Conservation (phyloP, 2,113 vertebrate species). For the Aramus guarauna region DNA sequence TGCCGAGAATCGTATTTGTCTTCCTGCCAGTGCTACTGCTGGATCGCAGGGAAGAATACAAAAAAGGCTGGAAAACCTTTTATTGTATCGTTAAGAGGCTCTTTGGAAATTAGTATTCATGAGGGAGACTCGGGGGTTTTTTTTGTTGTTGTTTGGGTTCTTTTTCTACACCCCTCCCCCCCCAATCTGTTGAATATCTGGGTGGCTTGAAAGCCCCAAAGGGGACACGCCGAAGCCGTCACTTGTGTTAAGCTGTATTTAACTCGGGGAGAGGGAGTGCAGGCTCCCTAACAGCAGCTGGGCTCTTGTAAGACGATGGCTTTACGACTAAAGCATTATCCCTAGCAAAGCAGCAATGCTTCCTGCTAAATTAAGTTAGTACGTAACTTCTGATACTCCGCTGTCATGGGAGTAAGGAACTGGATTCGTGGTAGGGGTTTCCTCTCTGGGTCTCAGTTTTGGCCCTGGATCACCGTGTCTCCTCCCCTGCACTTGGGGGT, state of each 20-base stretch:
- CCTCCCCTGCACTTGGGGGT: accelerated
- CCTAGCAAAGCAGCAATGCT: not conserved
- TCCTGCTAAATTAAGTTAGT: not conserved
- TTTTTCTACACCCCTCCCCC: not conserved
- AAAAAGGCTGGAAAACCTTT: not conserved
- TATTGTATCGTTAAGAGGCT: not conserved
- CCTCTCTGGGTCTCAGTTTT: not conserved
- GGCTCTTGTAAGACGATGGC: not conserved
- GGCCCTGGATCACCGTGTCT: not conserved
- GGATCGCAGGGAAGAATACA: not conserved
- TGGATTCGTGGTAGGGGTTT: not conserved
- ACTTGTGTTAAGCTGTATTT: not conserved
- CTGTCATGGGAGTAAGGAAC: not conserved
- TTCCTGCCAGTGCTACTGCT: not conserved
- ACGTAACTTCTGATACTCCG: not conserved
- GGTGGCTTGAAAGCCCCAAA: not conserved
- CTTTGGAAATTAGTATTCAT: not conserved
- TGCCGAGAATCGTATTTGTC: not conserved
- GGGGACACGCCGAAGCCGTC: not conserved
- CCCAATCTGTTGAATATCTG: not conserved
- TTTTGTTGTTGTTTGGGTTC: not conserved
- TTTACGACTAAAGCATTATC: not conserved
- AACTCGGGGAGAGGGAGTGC: not conserved
- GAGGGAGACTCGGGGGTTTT: not conserved
- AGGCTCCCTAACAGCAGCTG: not conserved